phyloP scores from a whole-genome alignment of 2,888 invertebrate species.

The Thyatira batis region DNA sequence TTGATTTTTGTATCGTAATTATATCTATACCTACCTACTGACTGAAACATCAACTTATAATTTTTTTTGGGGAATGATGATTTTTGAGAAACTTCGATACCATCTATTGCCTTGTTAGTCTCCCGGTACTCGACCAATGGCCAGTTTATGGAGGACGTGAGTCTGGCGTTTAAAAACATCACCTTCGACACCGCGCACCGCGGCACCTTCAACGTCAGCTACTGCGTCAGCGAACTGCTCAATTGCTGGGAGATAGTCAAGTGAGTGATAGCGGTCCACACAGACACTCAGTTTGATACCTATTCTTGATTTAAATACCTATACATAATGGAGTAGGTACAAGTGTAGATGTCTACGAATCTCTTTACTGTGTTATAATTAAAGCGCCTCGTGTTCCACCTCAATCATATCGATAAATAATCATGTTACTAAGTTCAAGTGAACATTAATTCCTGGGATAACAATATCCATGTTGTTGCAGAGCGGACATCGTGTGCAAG shows the following conservation, averaged over 20 bases:
- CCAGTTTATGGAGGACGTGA: neutral
- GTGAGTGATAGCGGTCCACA: too few relatives aligned
- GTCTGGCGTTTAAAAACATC: slow-evolving; percentile 5
- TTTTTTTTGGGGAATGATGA: neutral
- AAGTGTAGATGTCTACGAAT: too few relatives aligned
- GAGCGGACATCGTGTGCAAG: slow-evolving; percentile 27
- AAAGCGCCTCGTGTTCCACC: too few relatives aligned
- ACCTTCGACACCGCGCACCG: slow-evolving; percentile 30
- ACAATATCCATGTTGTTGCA: slow-evolving; percentile 11
- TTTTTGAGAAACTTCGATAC: neutral
- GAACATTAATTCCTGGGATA: too few relatives aligned
- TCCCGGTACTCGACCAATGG: neutral
- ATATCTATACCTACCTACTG: too few relatives aligned
- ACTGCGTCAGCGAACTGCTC: slow-evolving; percentile 33
- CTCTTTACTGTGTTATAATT: too few relatives aligned
- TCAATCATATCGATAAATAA: too few relatives aligned
- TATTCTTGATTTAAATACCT: slow-evolving; percentile 27
- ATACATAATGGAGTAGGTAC: neutral
- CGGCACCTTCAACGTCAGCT: slow-evolving; percentile 37
- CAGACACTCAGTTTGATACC: too few relatives aligned
- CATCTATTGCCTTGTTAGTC: neutral
- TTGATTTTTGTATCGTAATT: too few relatives aligned
- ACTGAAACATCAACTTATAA: too few relatives aligned
- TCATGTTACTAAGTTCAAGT: too few relatives aligned
- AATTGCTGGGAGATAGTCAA: slow-evolving; percentile 35